Percentiles rank a stretch among this genome's conserved stretches.
Conservation (phyloP, 2,113 vertebrate species). For the Pluvianellus socialis region DNA sequence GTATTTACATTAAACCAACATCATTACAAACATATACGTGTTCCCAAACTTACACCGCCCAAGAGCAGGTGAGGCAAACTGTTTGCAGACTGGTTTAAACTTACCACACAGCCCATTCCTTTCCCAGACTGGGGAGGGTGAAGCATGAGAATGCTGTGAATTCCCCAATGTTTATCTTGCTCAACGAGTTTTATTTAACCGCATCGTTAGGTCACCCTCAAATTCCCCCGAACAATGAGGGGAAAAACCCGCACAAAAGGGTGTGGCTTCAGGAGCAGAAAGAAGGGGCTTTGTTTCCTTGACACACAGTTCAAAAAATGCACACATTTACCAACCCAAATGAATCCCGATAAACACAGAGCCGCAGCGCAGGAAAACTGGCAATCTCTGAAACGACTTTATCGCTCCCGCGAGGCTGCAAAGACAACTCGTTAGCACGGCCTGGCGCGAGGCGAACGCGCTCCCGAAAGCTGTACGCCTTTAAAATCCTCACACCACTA, state of each 20-base stretch:
- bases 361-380: background rate
- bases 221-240: conserved; percentile 73
- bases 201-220: conserved; percentile 73
- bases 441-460: background rate
- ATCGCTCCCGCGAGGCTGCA: background rate
- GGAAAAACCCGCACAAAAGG: conserved; percentile 74
- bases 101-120: conserved; percentile 52
- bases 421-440: background rate
- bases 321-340: conserved; percentile 20
- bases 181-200: conserved; percentile 73
- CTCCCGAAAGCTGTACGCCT: background rate
- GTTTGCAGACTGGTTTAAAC: conserved; percentile 52
- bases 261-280: conserved; percentile 62
- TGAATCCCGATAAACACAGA: conserved; percentile 18
- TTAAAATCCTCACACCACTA: background rate
- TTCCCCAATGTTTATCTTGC: conserved; percentile 71
- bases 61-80: conserved; percentile 59
- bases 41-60: conserved; percentile 18
- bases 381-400: background rate
- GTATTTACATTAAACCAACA: conserved; percentile 27
- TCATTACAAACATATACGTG: background rate
- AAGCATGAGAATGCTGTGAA: conserved; percentile 64
- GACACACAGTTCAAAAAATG: conserved; percentile 61
- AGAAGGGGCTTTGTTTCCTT: conserved; percentile 71
- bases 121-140: conserved; percentile 51